These are phyloP conservation scores for Epizoanthus stellaris DNA, from an alignment of 92 coral and sea anemone species.

Conservation along the genomic window DNA sequence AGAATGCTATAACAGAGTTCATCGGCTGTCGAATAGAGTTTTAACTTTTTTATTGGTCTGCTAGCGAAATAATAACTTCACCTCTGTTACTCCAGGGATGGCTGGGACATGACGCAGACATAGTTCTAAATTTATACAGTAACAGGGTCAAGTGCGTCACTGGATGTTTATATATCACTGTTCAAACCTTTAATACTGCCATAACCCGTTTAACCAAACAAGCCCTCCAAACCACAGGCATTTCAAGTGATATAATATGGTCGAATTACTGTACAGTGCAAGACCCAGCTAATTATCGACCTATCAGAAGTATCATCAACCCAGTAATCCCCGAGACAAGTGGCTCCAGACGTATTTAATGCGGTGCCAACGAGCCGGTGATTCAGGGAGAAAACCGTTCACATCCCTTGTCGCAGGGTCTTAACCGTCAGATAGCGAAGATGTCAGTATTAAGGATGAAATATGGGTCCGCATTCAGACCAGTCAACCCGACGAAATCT, in stretches of 20 bases:
- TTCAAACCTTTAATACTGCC: not conserved
- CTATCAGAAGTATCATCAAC: slow-evolving; percentile 44
- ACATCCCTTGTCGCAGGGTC: not conserved
- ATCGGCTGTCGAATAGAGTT: not conserved
- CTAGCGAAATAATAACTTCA: too few relatives aligned
- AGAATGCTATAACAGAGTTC: not conserved
- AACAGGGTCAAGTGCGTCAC: slow-evolving; percentile 15
- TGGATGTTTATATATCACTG: not conserved
- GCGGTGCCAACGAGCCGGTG: slow-evolving; percentile 46
- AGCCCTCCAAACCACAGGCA: slow-evolving; percentile 44
- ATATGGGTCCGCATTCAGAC: slow-evolving; percentile 44
- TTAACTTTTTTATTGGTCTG: too few relatives aligned
- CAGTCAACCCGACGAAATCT: slow-evolving; percentile 33
- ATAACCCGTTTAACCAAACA: slow-evolving; percentile 28
- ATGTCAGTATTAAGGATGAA: slow-evolving; percentile 42
- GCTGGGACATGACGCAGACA: too few relatives aligned
- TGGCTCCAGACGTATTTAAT: slow-evolving; percentile 47
- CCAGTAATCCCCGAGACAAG: slow-evolving; percentile 40
- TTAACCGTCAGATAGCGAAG: not conserved
- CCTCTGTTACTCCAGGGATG: too few relatives aligned
- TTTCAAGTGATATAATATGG: slow-evolving; percentile 22
- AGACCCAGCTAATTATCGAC: slow-evolving; percentile 34
- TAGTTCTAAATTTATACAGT: too few relatives aligned
- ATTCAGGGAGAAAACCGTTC: slow-evolving; percentile 13
- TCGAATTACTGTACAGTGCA: slow-evolving; percentile 15